These are phyloP conservation scores for Agrochola litura DNA, from an alignment of 2,888 invertebrate species.

Conservation along the genomic window DNA sequence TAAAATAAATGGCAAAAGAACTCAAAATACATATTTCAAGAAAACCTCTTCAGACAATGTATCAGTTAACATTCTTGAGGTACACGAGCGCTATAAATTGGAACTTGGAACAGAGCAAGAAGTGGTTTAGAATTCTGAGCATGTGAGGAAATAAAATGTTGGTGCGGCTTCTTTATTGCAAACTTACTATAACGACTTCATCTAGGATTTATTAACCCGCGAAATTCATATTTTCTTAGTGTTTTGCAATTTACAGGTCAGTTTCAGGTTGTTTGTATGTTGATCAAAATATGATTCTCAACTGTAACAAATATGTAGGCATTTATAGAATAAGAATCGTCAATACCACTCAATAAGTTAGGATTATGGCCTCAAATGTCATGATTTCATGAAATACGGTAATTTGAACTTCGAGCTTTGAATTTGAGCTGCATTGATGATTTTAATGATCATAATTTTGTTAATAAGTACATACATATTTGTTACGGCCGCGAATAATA, in stretches of 20 bases:
- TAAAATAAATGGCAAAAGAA: slow-evolving; percentile 32
- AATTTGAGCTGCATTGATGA: neutral
- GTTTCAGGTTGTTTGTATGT: neutral
- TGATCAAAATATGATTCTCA: neutral
- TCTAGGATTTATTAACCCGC: slow-evolving; percentile 67
- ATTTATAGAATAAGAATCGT: neutral
- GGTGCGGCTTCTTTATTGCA: slow-evolving; percentile 45
- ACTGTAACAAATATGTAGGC: neutral
- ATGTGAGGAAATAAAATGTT: slow-evolving; percentile 51
- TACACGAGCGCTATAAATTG: slow-evolving; percentile 17
- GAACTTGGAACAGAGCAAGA: slow-evolving; percentile 30
- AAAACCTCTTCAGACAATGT: slow-evolving; percentile 34
- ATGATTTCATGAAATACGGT: neutral
- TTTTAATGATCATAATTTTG: no score
- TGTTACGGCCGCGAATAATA: neutral
- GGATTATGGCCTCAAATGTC: neutral
- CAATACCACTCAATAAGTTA: no score
- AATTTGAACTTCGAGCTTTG: neutral
- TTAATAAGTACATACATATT: no score
- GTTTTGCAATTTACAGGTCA: neutral
- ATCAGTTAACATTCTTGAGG: slow-evolving; percentile 34
- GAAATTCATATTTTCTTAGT: neutral
- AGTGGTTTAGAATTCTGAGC: slow-evolving; percentile 56
- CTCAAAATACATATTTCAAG: slow-evolving; percentile 36
- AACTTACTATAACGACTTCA: slow-evolving; percentile 67